Conservation (phyloP, 92 coral and sea anemone genomes). For the Montipora capitata region DNA sequence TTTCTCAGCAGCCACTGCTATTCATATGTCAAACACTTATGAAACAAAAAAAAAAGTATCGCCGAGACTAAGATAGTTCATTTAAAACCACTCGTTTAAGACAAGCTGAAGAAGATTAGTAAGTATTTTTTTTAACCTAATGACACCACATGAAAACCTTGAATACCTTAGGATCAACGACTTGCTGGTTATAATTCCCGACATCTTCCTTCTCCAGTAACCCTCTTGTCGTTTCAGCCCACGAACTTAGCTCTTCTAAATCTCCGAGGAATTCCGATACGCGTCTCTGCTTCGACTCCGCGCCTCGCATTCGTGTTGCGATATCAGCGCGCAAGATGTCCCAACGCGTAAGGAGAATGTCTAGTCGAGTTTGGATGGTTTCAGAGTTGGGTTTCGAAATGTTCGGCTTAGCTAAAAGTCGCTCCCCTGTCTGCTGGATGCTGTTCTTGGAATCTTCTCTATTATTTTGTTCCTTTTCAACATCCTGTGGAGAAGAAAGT, state of each 20-base stretch:
- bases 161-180: slow-evolving; percentile 87
- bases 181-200: slow-evolving; percentile 71
- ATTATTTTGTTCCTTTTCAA: slow-evolving; percentile 83
- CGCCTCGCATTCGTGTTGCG: slow-evolving; percentile 88
- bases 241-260: slow-evolving; percentile 88
- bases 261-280: slow-evolving; percentile 87
- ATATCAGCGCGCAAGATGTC: slow-evolving; percentile 95
- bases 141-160: not conserved
- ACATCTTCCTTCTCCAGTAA: slow-evolving; percentile 88
- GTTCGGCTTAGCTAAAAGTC: slow-evolving; percentile 89
- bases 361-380: slow-evolving; percentile 93
- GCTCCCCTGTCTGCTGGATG: slow-evolving; percentile 90
- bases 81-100: too few species aligned
- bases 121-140: too few species aligned
- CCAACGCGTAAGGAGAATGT: slow-evolving; percentile 96
- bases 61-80: too few species aligned
- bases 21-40: too few species aligned
- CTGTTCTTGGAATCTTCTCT: slow-evolving; percentile 90
- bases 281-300: slow-evolving; percentile 86
- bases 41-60: too few species aligned
- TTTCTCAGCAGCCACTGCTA: not conserved
- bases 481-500: slow-evolving; percentile 61
- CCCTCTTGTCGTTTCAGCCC: slow-evolving; percentile 92
- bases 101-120: too few species aligned
- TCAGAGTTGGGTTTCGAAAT: slow-evolving; percentile 94